phyloP scores from a whole-genome alignment of 1,140 invertebrate species.

The Bombus turneri region DNA sequence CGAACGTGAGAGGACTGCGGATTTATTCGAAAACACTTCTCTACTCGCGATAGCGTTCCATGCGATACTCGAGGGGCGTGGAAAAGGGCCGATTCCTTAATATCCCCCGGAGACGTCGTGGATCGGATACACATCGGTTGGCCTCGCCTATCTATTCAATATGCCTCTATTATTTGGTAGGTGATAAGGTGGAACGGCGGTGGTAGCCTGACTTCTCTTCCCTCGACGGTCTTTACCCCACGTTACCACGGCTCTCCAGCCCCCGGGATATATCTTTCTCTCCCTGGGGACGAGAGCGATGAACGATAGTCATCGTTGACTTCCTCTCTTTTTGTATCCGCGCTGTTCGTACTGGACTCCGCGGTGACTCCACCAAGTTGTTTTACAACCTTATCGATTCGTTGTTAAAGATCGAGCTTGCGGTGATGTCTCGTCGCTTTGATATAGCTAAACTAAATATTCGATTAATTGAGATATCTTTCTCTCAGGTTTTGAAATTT shows the following conservation, averaged over 20 bases:
- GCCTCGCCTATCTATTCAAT: slow-evolving; percentile 76
- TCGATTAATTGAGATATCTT: not conserved
- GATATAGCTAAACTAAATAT: not conserved
- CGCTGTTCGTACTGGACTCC: not conserved
- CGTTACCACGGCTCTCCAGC: slow-evolving; percentile 5
- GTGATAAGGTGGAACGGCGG: slow-evolving; percentile 73
- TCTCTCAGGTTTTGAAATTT: too few species aligned
- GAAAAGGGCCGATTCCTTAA: slow-evolving; percentile 68
- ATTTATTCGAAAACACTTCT: slow-evolving; percentile 65
- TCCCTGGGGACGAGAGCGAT: slow-evolving; percentile 61
- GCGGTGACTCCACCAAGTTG: not conserved
- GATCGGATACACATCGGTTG: slow-evolving; percentile 73
- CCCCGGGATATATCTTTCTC: slow-evolving; percentile 52
- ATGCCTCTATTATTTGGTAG: slow-evolving; percentile 75
- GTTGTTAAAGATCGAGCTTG: not conserved
- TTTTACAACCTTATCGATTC: slow-evolving; percentile 40
- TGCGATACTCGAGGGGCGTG: slow-evolving; percentile 46
- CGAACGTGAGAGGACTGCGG: slow-evolving; percentile 65
- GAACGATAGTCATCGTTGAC: slow-evolving; percentile 65
- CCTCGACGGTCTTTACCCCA: slow-evolving; percentile 28
- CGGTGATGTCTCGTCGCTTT: not conserved
- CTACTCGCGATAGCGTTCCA: slow-evolving; percentile 18
- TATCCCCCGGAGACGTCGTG: slow-evolving; percentile 70
- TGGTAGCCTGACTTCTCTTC: slow-evolving; percentile 37
- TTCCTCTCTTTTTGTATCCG: slow-evolving; percentile 42